A percentile compares a stretch with the other conserved stretches of the same genome.
phyloP scores from a whole-genome alignment of 2,113 vertebrate species.

The Poeciliopsis turrubarensis region DNA sequence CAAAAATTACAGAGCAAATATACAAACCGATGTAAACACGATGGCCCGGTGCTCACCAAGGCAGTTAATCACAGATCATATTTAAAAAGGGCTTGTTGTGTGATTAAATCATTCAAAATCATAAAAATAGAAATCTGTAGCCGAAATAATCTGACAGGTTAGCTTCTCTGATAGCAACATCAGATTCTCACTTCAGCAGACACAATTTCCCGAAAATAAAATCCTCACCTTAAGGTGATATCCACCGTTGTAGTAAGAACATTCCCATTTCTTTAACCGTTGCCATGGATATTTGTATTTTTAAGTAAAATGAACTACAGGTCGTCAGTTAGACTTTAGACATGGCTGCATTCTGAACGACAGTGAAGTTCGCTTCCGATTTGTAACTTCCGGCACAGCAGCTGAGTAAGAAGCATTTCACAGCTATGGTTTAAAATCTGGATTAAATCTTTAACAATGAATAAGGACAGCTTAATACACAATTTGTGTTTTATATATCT shows the following conservation, averaged over 20 bases:
- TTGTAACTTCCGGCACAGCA: background rate
- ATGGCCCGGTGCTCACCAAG: background rate
- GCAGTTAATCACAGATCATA: too few relatives aligned
- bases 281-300: background rate
- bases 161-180: conserved; percentile 22
- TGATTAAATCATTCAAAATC: background rate
- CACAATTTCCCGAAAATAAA: background rate
- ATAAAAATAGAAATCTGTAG: too few relatives aligned
- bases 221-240: conserved; percentile 27
- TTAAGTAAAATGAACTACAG: background rate
- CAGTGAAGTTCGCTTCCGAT: background rate
- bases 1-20: background rate
- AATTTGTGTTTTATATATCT: too few relatives aligned
- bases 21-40: too few relatives aligned
- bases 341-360: background rate
- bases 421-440: too few relatives aligned
- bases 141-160: conserved; percentile 18
- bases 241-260: background rate
- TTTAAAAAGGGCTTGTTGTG: background rate
- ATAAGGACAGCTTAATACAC: too few relatives aligned
- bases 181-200: background rate
- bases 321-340: background rate
- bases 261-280: background rate
- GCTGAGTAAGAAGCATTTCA: background rate
- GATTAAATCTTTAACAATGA: too few relatives aligned